phyloP scores from a whole-genome alignment of 2,113 vertebrate genomes.

The Rhinolophus sinicus region DNA sequence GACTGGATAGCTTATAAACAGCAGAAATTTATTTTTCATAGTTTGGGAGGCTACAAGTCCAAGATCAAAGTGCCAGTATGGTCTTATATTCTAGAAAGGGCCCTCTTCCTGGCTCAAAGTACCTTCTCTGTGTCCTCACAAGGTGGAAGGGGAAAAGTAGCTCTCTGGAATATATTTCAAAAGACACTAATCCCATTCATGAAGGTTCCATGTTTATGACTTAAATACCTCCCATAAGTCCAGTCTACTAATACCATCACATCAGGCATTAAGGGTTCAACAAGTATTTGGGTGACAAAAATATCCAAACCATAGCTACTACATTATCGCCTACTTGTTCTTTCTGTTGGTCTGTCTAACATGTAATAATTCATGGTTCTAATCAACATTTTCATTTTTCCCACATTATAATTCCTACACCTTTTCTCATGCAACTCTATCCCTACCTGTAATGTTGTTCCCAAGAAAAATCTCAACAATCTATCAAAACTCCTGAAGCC shows the following conservation, averaged over 20 bases:
- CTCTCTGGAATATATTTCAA: not conserved
- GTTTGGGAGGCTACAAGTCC: not conserved
- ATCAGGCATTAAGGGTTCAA: not conserved
- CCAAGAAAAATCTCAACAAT: not conserved
- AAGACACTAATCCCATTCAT: not conserved
- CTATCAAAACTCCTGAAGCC: not conserved
- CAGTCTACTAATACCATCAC: not conserved
- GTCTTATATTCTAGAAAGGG: not conserved
- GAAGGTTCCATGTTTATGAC: not conserved
- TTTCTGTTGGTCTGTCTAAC: not conserved
- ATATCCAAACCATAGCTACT: not conserved
- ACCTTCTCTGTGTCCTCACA: not conserved
- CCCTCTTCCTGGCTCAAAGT: not conserved
- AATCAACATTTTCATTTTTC: not conserved
- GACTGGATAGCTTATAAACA: not conserved
- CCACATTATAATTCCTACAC: not conserved
- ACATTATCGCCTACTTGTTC: not conserved
- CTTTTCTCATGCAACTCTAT: not conserved
- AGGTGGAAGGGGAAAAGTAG: not conserved
- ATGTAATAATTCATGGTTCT: not conserved
- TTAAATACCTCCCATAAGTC: not conserved
- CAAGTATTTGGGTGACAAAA: not conserved
- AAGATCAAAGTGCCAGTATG: not conserved
- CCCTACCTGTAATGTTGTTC: not conserved
- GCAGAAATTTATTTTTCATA: not conserved